These are phyloP conservation scores for Geotrypetes seraphini DNA, from an alignment of 2,797 vertebrate species.

Conservation along the genomic window DNA sequence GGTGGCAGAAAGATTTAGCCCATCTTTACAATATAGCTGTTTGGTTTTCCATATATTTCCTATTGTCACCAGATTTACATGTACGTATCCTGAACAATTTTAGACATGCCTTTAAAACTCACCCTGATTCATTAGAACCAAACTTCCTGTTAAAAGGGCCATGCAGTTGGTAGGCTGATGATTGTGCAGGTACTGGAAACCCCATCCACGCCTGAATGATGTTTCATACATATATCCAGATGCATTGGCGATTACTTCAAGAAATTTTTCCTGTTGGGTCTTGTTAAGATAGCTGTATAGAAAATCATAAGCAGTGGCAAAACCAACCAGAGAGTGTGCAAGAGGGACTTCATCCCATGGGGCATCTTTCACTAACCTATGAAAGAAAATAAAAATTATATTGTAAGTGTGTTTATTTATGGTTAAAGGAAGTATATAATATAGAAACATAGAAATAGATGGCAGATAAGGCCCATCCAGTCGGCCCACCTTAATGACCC, in stretches of 20 bases:
- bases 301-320: conserved; percentile 95
- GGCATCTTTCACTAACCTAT: conserved; percentile 91
- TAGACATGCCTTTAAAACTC: no score
- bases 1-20: no score
- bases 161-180: conserved; percentile 98
- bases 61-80: no score
- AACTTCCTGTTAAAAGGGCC: conserved; percentile 85
- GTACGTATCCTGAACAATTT: no score
- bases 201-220: conserved; percentile 88
- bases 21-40: no score
- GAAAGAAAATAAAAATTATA: conserved; percentile 23
- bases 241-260: conserved; percentile 89
- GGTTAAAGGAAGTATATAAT: no score
- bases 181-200: conserved; percentile 96
- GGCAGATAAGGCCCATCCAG: no score
- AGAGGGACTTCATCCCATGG: conserved; percentile 96
- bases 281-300: conserved; percentile 82
- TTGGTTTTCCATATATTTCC: no score
- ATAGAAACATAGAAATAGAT: no score
- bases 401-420: no score
- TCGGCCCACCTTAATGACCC: no score
- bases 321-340: conserved; percentile 90
- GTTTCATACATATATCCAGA: conserved; percentile 90
- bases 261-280: conserved; percentile 81
- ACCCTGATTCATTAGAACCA: conserved; percentile 96